A percentile compares a stretch with the other conserved stretches of the same genome.
These are phyloP conservation scores for Thunnus albacares DNA, from an alignment of 2,797 vertebrate species.

Conservation along the genomic window DNA sequence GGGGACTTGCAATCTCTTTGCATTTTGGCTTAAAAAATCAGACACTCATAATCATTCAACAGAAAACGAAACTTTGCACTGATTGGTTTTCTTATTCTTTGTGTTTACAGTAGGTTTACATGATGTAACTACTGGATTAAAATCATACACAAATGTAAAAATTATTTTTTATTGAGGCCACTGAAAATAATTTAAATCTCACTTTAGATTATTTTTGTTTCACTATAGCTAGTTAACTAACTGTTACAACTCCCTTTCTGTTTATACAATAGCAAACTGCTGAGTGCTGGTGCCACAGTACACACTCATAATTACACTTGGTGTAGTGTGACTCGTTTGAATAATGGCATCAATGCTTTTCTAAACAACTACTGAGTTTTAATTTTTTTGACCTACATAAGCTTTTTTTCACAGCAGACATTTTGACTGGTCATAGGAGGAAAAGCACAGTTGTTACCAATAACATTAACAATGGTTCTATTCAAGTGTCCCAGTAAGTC, in stretches of 20 bases:
- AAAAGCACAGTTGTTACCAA: no score
- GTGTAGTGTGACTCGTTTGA: background rate
- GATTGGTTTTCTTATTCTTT: background rate
- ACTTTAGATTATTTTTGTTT: background rate
- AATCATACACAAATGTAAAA: background rate
- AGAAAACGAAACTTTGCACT: background rate
- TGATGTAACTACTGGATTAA: background rate
- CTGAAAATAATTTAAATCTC: background rate
- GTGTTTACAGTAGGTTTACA: background rate
- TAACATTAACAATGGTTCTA: no score
- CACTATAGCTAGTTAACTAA: background rate
- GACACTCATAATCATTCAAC: background rate
- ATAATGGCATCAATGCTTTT: no score
- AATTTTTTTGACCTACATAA: no score
- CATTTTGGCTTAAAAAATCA: background rate
- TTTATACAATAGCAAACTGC: background rate
- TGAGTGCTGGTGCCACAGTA: no score
- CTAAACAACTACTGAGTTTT: no score
- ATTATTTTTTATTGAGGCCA: background rate
- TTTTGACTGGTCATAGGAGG: no score
- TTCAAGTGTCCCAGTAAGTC: no score
- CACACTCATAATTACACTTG: background rate
- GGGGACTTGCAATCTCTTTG: background rate
- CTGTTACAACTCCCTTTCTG: background rate
- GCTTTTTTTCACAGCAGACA: no score